These are phyloP conservation scores for Galago senegalensis DNA, from an alignment of 2,797 vertebrate genomes.

Conservation along the genomic window DNA sequence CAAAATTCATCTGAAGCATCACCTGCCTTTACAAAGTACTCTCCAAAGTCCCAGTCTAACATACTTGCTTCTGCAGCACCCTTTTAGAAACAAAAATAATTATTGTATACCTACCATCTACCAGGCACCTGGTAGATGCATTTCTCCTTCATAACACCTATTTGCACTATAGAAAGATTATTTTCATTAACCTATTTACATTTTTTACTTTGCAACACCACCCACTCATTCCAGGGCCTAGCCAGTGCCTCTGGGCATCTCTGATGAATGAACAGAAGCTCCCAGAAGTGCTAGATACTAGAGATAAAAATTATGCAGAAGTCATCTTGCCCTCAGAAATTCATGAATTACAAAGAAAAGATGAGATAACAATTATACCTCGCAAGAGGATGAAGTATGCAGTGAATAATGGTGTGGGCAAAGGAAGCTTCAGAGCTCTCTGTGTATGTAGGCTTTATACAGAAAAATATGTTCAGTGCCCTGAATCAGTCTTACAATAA, in stretches of 20 bases:
- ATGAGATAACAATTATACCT: constrained; percentile 11
- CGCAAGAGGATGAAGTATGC: neutral
- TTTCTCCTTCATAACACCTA: neutral
- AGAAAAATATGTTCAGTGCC: neutral
- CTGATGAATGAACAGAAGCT: neutral
- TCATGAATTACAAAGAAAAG: constrained; percentile 19
- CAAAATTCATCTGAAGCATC: constrained; percentile 46
- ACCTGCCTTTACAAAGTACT: neutral
- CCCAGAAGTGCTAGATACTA: neutral
- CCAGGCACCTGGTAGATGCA: neutral
- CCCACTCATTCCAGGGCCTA: neutral
- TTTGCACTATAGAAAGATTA: neutral
- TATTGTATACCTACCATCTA: neutral
- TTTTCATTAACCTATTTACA: constrained; percentile 16
- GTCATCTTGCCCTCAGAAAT: constrained; percentile 1
- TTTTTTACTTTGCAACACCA: neutral
- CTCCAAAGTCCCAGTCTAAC: neutral
- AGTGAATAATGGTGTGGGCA: neutral
- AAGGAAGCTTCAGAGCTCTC: constrained; percentile 7
- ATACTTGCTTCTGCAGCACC: neutral
- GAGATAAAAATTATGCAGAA: constrained; percentile 59
- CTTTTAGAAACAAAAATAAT: constrained; percentile 56
- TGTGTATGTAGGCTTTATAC: neutral
- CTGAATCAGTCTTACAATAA: neutral
- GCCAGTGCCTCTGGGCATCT: neutral